Conservation (phyloP, 2,113 vertebrate species). For the Plecotus auritus region DNA sequence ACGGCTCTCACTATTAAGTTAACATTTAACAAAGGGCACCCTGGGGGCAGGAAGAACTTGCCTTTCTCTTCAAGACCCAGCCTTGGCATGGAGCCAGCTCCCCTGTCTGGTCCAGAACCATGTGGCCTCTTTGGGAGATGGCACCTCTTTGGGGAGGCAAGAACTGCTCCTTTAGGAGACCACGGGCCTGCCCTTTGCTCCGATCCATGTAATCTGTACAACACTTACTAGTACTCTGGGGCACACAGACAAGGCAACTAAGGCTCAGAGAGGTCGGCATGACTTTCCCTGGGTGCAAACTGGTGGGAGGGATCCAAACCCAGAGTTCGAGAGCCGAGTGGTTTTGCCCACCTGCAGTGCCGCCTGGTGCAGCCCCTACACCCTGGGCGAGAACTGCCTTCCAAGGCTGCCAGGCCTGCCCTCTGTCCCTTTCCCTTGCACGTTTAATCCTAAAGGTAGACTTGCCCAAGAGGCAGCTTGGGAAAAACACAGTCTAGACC, state of each 20-base stretch:
- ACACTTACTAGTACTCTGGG: too few species aligned
- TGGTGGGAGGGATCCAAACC: not conserved
- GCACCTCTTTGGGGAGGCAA: not conserved
- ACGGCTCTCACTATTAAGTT: not conserved
- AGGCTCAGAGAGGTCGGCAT: not conserved
- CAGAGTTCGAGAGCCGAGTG: not conserved
- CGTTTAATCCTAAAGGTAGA: not conserved
- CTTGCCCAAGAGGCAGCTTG: not conserved
- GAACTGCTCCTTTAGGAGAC: not conserved
- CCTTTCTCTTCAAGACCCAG: not conserved
- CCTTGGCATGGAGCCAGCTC: not conserved
- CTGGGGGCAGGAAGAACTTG: not conserved
- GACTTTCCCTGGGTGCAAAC: not conserved
- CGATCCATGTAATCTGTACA: not conserved
- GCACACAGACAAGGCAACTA: not conserved
- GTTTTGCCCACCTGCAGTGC: accelerated
- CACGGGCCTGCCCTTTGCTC: accelerated
- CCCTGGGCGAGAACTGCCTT: too few species aligned
- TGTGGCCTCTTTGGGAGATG: not conserved
- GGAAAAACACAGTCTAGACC: not conserved
- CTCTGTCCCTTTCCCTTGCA: not conserved
- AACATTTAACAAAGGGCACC: not conserved
- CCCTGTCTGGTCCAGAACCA: not conserved
- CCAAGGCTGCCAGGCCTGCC: not conserved
- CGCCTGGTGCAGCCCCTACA: not conserved